Percentiles rank a stretch among this genome's conserved stretches.
phyloP scores from a whole-genome alignment of 2,113 vertebrate genomes.

The Alexandromys fortis region DNA sequence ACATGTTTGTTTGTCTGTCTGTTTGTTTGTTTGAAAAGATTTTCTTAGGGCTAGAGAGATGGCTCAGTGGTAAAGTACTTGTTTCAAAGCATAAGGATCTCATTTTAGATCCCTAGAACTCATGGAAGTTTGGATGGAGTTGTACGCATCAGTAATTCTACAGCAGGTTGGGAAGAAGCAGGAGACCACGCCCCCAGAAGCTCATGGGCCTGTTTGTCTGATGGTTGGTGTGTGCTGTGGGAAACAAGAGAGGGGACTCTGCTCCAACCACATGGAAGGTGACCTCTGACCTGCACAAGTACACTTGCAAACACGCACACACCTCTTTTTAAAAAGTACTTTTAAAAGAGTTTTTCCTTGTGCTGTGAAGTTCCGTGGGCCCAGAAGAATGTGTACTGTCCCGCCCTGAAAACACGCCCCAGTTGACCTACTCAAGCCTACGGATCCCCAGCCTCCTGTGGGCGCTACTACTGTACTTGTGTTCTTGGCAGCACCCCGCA shows the following conservation, averaged over 20 bases:
- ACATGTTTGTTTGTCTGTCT: too few species aligned
- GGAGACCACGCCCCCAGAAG: neutral
- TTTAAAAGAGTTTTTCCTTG: neutral
- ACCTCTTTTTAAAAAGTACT: neutral
- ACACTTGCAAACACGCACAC: neutral
- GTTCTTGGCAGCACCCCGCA: neutral
- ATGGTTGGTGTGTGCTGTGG: neutral
- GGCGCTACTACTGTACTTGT: neutral
- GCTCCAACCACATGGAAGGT: neutral
- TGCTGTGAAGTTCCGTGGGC: neutral
- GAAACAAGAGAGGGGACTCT: neutral
- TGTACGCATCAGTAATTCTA: neutral
- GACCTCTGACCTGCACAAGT: neutral
- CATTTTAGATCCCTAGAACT: neutral
- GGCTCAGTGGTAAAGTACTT: neutral
- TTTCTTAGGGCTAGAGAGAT: neutral
- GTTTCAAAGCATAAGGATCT: neutral
- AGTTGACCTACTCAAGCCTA: neutral
- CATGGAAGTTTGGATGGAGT: neutral
- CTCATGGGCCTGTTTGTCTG: neutral
- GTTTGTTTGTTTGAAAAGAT: neutral
- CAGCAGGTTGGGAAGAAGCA: neutral
- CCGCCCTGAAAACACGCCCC: neutral
- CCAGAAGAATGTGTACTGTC: constrained; percentile 10
- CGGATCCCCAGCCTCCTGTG: neutral